Evolutionary conservation across 2,797 vertebrate genomes (phyloP).

Genomic region (Nyctalus aviator): DNA sequence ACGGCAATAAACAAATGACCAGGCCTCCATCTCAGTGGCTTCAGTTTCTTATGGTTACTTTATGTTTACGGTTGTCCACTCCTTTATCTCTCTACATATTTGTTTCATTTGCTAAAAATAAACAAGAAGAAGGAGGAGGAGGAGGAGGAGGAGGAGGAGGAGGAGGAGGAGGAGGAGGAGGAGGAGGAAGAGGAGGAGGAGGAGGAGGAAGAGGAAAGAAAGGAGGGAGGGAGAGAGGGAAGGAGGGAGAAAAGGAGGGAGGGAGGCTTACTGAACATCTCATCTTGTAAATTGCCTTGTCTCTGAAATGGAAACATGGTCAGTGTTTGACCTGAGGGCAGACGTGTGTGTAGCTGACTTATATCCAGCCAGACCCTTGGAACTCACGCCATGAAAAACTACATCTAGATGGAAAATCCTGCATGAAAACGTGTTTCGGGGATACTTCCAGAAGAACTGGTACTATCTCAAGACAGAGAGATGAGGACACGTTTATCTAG

Average conservation of each 20-base stretch:
- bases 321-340: not conserved
- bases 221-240: too few species aligned
- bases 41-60: too few species aligned
- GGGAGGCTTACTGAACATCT: not conserved
- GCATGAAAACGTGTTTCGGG: not conserved
- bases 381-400: not conserved
- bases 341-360: not conserved
- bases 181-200: rapidly evolving
- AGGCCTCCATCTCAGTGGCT: too few species aligned
- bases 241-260: too few species aligned
- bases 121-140: too few species aligned
- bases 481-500: not conserved
- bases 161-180: rapidly evolving
- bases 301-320: not conserved
- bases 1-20: too few species aligned
- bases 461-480: not conserved
- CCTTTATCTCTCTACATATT: too few species aligned
- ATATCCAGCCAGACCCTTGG: not conserved
- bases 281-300: not conserved
- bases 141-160: too few species aligned
- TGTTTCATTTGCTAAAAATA: too few species aligned
- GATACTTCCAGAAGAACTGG: not conserved
- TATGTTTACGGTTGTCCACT: too few species aligned
- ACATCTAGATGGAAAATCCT: not conserved
- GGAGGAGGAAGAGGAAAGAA: too few species aligned